Evolutionary conservation across 2,113 vertebrate species (phyloP), one percentile per base, ranked within the genome.

Genomic region (Aspidoscelis tigris): DNA sequence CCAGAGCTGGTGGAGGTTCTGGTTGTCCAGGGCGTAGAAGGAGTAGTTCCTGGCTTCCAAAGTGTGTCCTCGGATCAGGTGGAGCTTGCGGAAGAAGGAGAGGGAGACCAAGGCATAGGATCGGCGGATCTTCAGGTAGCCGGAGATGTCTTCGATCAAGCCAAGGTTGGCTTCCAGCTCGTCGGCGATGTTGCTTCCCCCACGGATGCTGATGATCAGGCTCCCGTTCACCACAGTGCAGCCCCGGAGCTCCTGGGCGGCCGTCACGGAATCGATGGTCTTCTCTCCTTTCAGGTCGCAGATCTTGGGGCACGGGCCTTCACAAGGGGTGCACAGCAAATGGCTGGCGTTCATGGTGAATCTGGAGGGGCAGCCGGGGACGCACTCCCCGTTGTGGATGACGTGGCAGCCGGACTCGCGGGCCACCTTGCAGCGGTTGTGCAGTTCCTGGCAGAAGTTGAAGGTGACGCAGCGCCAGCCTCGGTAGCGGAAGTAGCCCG

Each of bases 21-120:
- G 97, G 96, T 99, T 99, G 95, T 99, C 99, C 95, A 99, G 88
- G 1, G 98, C 98, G 1, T 98, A 98, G 94, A 99, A 99, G 0
- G 98, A 97, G 0, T 96, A 97, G 92, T 94, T 95, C 81, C 99
- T 99, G 83, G 87, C 87, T 91, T 99, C 98, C 3, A 97, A 95
- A 2, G 95, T 95, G 71, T 99, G 96, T 39, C 99, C 99, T 66
- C 94, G 96, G 66, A 99, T 98, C 87, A 97, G 81, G 2, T 91
- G 97, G 0, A 99, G 96, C 82, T 99, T 99, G 66, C 98, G 97
- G 80, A 99, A 97, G 90, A 99, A 99, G 39, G 98, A 98, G 22
- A 99, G 97, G 0, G 99, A 99, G 18, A 99, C 97, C 3, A 99
- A 95, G 10, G 99, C 99, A 0, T 99, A 99, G 75, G 99, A 98